phyloP scores from a whole-genome alignment of 1,140 invertebrate genomes.

The Ceratina australensis region DNA sequence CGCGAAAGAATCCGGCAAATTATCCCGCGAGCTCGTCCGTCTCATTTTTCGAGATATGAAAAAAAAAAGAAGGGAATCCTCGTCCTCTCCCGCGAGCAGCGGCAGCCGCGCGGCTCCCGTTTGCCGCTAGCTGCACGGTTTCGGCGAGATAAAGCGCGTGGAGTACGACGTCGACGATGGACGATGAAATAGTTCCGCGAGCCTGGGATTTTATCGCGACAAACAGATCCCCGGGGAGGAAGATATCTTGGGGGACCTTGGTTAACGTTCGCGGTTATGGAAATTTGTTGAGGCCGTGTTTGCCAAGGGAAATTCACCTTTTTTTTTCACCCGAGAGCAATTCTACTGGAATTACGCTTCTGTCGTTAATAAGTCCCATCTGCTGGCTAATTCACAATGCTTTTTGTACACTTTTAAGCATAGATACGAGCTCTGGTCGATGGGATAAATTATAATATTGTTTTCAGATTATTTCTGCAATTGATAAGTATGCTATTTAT shows the following conservation, averaged over 20 bases:
- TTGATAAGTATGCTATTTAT: no score
- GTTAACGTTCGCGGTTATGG: background rate
- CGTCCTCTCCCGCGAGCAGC: background rate
- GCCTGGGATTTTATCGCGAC: background rate
- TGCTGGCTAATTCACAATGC: no score
- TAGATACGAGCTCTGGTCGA: no score
- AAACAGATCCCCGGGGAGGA: background rate
- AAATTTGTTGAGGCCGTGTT: background rate
- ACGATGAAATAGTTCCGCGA: background rate
- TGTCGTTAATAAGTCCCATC: background rate
- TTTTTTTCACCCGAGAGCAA: background rate
- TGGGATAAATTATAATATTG: no score
- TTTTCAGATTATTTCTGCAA: no score
- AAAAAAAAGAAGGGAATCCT: no score
- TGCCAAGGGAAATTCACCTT: background rate
- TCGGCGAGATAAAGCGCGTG: background rate
- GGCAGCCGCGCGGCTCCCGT: no score
- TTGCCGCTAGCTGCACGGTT: background rate
- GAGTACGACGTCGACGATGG: background rate
- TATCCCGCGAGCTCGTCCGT: constrained; percentile 3
- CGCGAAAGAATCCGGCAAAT: constrained; percentile 22
- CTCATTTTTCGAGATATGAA: constrained; percentile 17
- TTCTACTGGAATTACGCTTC: background rate
- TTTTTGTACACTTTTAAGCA: no score
- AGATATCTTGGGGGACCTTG: background rate